Evolutionary conservation across 2,888 invertebrate species (phyloP), one percentile per base, ranked within the genome.

Genomic region (Dolichomitus sp.): DNA sequence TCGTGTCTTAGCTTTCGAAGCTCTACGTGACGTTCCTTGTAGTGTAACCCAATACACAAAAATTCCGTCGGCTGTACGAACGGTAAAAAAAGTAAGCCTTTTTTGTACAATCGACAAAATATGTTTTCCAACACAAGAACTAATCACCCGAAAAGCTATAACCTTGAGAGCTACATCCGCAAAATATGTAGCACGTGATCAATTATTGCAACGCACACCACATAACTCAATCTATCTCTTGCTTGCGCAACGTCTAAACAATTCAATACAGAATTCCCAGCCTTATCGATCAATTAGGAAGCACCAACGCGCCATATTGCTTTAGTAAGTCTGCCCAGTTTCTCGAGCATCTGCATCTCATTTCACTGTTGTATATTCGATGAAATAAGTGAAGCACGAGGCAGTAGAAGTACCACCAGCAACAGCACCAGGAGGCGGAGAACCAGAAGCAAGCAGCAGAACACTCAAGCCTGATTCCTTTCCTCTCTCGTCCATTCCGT

Each of bases 271-370:
- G 30, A 74, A 75, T 66, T 45, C 12, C 30, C 19, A 33, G 17
- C 33, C 17, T 75, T 75, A 75, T 59, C 45, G 75, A 57, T 57
- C 66, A 75, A 57, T 33, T 57, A 65, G 65, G 11, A 37, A 17
- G 57, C 6, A 69, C 17, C 19, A 54, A 30, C 17, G 4, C 42
- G n/a, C 27, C 12, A 9, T 37, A 27, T 17, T 17, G 27, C 11
- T 66, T 54, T 14, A 54, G 17, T 23, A 19, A 33, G 17, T 50
- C 40, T 42, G 40, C 40, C 42, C 57, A 17, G 19, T 30, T 48
- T 77, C 19, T 17, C 27, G 30, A 57, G 14, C 23, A 52, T 61
- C 37, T 50, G 19, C 48, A 59, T 57, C 65, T 19, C 30, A 19
- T 57, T 45, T 57, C 30, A 66, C 12, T 19, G 50, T 17, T 9